A percentile compares a stretch with the other conserved stretches of the same genome.
phyloP scores from a whole-genome alignment of 2,113 vertebrate genomes.

The Gambusia affinis region DNA sequence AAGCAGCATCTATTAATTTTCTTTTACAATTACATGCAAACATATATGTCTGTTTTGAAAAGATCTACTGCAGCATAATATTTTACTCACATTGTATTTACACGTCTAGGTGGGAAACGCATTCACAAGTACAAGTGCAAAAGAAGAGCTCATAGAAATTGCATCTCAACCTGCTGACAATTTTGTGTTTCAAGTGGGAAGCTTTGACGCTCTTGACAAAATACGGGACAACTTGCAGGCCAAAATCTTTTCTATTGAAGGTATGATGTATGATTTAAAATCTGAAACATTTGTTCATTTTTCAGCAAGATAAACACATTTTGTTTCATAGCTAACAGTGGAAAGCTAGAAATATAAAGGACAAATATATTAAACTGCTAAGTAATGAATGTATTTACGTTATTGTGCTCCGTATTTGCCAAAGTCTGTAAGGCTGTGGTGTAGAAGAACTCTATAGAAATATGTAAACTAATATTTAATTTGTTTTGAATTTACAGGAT shows the following conservation, averaged over 20 bases:
- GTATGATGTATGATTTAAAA: conserved; percentile 52
- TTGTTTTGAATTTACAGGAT: conserved; percentile 55
- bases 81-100: not conserved
- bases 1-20: conserved; percentile 5
- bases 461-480: not conserved
- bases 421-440: not conserved
- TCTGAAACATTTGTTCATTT: not conserved
- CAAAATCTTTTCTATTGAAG: conserved; percentile 88
- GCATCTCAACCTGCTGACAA: conserved; percentile 59
- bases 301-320: not conserved
- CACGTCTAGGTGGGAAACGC: conserved; percentile 75
- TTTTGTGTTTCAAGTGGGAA: conserved; percentile 78
- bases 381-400: too few relatives aligned
- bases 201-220: conserved; percentile 77
- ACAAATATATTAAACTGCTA: too few relatives aligned
- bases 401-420: not conserved
- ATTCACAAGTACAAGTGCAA: fast-evolving
- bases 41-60: not conserved
- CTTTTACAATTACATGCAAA: too few relatives aligned
- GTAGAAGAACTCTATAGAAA: too few relatives aligned
- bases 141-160: conserved; percentile 57
- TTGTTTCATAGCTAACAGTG: not conserved
- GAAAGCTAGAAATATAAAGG: not conserved
- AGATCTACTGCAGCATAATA: not conserved
- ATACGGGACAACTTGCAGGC: conserved; percentile 81